phyloP scores from a whole-genome alignment of 2,113 vertebrate genomes.

The Clarias gariepinus region DNA sequence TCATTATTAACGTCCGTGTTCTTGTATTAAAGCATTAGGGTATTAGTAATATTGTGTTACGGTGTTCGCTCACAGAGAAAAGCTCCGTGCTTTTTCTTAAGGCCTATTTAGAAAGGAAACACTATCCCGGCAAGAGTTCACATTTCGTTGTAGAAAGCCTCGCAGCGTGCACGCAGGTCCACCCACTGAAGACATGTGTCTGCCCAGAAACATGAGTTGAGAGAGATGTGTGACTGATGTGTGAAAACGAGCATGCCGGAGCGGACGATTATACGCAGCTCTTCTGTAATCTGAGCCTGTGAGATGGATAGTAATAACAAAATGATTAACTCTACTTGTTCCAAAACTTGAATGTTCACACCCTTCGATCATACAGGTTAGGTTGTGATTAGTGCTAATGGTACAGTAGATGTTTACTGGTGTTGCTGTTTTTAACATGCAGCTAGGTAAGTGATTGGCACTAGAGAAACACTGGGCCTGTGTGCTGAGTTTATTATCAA shows the following conservation, averaged over 20 bases:
- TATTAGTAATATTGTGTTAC: neutral
- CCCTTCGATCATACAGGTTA: neutral
- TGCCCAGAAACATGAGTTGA: neutral
- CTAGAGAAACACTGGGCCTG: constrained; percentile 10
- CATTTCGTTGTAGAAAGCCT: neutral
- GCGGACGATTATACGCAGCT: neutral
- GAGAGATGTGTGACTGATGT: neutral
- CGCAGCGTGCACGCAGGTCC: neutral
- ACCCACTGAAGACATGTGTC: neutral
- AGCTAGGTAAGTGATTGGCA: neutral
- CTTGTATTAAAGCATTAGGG: neutral
- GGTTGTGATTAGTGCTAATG: neutral
- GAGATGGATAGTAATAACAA: constrained; percentile 11
- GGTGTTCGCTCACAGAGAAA: neutral
- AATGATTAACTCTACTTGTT: constrained; percentile 23
- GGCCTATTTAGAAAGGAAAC: neutral
- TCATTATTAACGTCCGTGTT: neutral
- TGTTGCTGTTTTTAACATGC: neutral
- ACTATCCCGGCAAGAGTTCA: constrained; percentile 11
- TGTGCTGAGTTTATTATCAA: constrained; percentile 34
- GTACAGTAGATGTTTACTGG: neutral
- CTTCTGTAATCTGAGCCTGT: constrained; percentile 1
- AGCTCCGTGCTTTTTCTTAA: neutral
- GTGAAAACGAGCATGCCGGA: neutral
- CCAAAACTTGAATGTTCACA: constrained; percentile 7